phyloP scores from a whole-genome alignment of 2,113 vertebrate genomes.

The Hucho hucho region DNA sequence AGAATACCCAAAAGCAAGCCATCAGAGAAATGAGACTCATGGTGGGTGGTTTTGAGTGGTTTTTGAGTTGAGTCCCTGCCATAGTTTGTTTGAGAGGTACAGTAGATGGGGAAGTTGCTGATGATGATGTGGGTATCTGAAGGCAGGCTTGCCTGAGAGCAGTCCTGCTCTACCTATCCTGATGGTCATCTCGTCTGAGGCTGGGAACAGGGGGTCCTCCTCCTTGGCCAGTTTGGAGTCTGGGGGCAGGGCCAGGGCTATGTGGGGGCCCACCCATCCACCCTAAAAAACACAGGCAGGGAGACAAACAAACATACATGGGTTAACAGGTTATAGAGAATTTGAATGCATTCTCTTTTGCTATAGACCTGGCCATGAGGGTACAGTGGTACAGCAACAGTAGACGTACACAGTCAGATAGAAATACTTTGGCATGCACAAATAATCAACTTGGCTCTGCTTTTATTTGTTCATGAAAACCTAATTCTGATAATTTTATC shows the following conservation, averaged over 20 bases:
- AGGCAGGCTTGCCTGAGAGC: constrained; percentile 89
- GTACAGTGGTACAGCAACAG: too few species aligned
- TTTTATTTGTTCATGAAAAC: too few species aligned
- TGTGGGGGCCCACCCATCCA: constrained; percentile 72
- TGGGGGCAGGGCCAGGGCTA: constrained; percentile 68
- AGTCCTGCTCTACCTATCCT: constrained; percentile 91
- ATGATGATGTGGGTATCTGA: constrained; percentile 71
- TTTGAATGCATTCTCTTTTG: too few species aligned
- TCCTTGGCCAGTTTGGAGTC: constrained; percentile 73
- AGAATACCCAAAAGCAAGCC: constrained; percentile 15
- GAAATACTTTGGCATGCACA: too few species aligned
- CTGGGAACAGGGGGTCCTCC: constrained; percentile 61
- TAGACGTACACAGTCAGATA: too few species aligned
- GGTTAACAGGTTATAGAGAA: background rate
- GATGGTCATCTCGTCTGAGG: constrained; percentile 78
- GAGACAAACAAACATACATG: background rate
- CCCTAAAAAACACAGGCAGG: constrained; percentile 69
- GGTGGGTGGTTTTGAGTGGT: background rate
- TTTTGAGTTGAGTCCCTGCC: background rate
- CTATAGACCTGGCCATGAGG: too few species aligned
- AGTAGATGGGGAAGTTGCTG: background rate
- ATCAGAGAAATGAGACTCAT: constrained; percentile 28
- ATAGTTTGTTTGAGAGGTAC: background rate
- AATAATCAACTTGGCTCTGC: too few species aligned
- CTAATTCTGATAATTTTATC: too few species aligned